Evolutionary conservation across 2,888 invertebrate species (phyloP), one percentile per base, ranked within the genome.

Genomic region (Geotrupes spiniger): DNA sequence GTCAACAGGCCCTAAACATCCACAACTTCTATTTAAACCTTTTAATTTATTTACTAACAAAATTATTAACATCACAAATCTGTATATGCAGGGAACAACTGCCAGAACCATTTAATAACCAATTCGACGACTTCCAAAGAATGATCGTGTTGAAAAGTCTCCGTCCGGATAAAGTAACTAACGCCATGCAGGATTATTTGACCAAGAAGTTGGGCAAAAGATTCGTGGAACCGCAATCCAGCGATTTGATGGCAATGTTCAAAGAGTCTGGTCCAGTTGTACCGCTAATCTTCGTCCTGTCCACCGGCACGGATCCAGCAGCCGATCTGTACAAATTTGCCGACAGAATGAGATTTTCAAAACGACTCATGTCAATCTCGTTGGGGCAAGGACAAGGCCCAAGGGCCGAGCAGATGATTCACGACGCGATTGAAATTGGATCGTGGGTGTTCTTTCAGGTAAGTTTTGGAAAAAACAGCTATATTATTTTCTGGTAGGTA

Each of bases 351-450:
- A 85, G 84, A 58, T 83, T 87, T 77, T 76, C 80, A 11, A 84
- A 85, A 62, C 78, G 89, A 25, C 81, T 93, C 63, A 83, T 82
- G 63, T 86, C 89, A 53, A 91, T 93, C 53, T 93, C 93, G 0
- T 74, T 94, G 8, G 93, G 93, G 0, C 92, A 93, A 68, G 93
- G 92, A 0, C 93, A 93, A 69, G 92, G 92, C 0, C 90, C 90
- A 0, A 77, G 87, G 37, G 93, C 93, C 0, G 87, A 89, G 62
- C 78, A 78, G 16, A 78, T 92, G 81, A 84, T 92, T 71, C 77
- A 75, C 49, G 74, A 78, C 38, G 89, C 91, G 2, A 78, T 82
- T 55, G 87, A 89, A 59, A 76, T 80, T 49, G 93, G 93, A 0
- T 85, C 84, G 62, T 94, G 93, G 93, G 86, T 92, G 0, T 92